phyloP scores from a whole-genome alignment of 2,113 vertebrate genomes.

The Colaptes auratus region DNA sequence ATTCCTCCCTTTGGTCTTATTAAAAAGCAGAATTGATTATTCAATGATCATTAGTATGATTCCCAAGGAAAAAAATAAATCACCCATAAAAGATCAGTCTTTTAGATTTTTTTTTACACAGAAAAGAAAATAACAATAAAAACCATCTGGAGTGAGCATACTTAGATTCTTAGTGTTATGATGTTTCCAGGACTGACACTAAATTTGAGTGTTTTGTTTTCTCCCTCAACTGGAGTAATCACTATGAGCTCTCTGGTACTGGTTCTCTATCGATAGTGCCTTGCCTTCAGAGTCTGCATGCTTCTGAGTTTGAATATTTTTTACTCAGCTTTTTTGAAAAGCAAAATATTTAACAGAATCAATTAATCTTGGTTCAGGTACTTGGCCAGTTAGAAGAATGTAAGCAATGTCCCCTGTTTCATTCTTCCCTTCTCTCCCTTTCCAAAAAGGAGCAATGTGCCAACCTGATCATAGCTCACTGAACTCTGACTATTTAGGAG shows the following conservation, averaged over 20 bases:
- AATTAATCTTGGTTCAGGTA: conserved; percentile 19
- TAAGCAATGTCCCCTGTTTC: neutral
- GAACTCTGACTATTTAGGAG: neutral
- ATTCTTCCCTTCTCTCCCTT: neutral
- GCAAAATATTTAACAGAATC: conserved; percentile 26
- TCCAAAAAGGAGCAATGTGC: neutral
- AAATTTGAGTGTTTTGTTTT: conserved; percentile 1
- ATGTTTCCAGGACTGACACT: neutral
- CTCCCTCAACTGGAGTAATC: neutral
- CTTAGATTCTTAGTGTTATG: neutral
- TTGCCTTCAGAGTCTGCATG: neutral
- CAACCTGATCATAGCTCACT: neutral
- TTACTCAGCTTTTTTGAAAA: conserved; percentile 16
- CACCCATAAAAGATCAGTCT: neutral
- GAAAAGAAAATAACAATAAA: neutral
- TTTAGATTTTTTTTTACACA: neutral
- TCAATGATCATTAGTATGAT: conserved; percentile 21
- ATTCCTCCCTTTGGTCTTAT: neutral
- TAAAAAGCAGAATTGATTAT: conserved; percentile 9
- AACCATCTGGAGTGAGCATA: neutral
- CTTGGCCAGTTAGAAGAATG: neutral
- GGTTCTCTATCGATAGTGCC: neutral
- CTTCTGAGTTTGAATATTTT: conserved; percentile 14
- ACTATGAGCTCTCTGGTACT: neutral
- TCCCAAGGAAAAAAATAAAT: neutral